phyloP scores from a whole-genome alignment of 2,113 vertebrate genomes.

The Phalacrocorax carbo region DNA sequence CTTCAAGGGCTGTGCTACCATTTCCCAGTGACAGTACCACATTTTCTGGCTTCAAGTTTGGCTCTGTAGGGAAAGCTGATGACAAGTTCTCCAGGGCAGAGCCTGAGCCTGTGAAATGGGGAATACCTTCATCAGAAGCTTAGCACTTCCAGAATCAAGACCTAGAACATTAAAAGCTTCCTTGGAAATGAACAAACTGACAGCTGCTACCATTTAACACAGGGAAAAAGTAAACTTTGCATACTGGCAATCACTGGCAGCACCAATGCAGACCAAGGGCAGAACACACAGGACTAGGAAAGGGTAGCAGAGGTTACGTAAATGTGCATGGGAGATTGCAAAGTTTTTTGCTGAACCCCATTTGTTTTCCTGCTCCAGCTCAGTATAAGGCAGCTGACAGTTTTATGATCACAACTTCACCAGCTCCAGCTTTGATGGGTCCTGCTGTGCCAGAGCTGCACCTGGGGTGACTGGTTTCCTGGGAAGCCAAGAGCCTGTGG shows the following conservation, averaged over 20 bases:
- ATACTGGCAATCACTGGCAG: not conserved
- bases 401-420: not conserved
- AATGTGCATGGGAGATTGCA: not conserved
- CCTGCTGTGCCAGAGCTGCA: not conserved
- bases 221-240: not conserved
- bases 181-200: not conserved
- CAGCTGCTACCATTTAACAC: not conserved
- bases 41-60: not conserved
- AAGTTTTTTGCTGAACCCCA: not conserved
- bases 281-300: not conserved
- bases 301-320: not conserved
- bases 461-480: not conserved
- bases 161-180: not conserved
- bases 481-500: not conserved
- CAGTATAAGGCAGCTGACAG: not conserved
- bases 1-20: not conserved
- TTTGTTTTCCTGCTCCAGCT: not conserved
- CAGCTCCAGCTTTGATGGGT: not conserved
- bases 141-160: not conserved
- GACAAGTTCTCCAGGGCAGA: not conserved
- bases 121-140: not conserved
- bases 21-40: not conserved
- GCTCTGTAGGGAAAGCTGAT: not conserved
- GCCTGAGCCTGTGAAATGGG: not conserved
- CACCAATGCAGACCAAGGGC: not conserved